Evolutionary conservation across 2,888 invertebrate genomes (phyloP).

Genomic region (Ichneumoninae sp.): DNA sequence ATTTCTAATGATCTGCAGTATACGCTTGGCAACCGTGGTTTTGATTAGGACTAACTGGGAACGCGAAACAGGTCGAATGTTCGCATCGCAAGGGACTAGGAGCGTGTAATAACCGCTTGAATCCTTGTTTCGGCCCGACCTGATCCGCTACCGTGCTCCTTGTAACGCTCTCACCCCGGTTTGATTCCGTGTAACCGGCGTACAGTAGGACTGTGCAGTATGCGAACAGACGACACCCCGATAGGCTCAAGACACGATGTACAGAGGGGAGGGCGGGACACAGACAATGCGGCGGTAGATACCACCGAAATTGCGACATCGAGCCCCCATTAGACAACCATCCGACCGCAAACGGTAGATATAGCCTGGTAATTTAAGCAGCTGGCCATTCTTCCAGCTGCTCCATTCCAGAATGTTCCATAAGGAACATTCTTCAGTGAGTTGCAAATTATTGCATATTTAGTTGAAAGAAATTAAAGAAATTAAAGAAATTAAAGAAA

Average conservation of each 20-base stretch:
- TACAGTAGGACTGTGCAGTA: constrained; percentile 14
- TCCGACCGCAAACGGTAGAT: neutral
- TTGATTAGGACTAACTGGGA: constrained; percentile 70
- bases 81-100: constrained; percentile 52
- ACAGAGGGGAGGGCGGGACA: constrained; percentile 38
- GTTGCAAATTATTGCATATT: neutral
- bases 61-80: constrained; percentile 68
- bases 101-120: constrained; percentile 74
- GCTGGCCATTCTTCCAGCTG: too few relatives aligned
- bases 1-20: constrained; percentile 18
- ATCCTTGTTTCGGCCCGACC: constrained; percentile 71
- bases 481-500: too few relatives aligned
- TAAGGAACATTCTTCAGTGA: neutral
- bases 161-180: constrained; percentile 25
- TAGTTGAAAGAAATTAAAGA: too few relatives aligned
- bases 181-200: constrained; percentile 35
- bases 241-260: constrained; percentile 40
- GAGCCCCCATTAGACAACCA: constrained; percentile 54
- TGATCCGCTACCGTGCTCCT: constrained; percentile 53
- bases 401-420: too few relatives aligned
- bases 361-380: neutral
- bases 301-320: constrained; percentile 67
- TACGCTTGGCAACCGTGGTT: constrained; percentile 69
- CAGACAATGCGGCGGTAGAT: constrained; percentile 69
- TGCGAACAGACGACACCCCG: constrained; percentile 33